Evolutionary conservation across 2,888 invertebrate genomes (phyloP).

Genomic region (Gisinianus flammeolus): DNA sequence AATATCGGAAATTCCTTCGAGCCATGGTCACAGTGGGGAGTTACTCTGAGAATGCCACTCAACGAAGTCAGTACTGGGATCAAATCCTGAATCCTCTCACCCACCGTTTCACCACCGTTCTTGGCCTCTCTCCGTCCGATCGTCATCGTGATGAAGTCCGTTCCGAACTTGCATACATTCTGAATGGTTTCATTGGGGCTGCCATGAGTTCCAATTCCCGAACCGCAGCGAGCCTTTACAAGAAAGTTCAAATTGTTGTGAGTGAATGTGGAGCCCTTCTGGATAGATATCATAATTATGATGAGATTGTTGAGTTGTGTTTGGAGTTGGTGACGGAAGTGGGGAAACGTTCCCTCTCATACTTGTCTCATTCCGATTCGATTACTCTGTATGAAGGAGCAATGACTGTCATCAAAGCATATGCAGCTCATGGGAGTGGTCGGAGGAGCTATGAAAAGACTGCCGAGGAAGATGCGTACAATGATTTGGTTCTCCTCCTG

Average conservation of each 20-base stretch:
- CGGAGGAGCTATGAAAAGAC: slow-evolving; percentile 59
- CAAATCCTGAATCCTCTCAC: slow-evolving; percentile 66
- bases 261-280: slow-evolving; percentile 66
- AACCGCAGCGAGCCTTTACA: slow-evolving; percentile 66
- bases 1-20: slow-evolving; percentile 72
- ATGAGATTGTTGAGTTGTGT: slow-evolving; percentile 76
- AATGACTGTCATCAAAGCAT: slow-evolving; percentile 57
- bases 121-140: slow-evolving; percentile 45
- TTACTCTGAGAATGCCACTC: slow-evolving; percentile 62
- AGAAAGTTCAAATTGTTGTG: slow-evolving; percentile 62
- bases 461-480: slow-evolving; percentile 74
- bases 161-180: slow-evolving; percentile 73
- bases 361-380: slow-evolving; percentile 61
- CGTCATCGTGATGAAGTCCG: slow-evolving; percentile 70
- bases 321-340: slow-evolving; percentile 75
- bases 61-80: slow-evolving; percentile 60
- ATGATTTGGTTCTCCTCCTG: slow-evolving; percentile 80
- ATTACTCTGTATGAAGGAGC: slow-evolving; percentile 47
- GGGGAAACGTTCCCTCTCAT: slow-evolving; percentile 74
- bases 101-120: slow-evolving; percentile 66
- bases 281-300: slow-evolving; percentile 78
- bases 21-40: slow-evolving; percentile 74
- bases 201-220: slow-evolving; percentile 69
- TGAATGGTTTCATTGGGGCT: slow-evolving; percentile 75
- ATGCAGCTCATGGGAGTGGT: slow-evolving; percentile 60